Conservation (phyloP, 1,140 invertebrate species). For the Polypedilum pembai region DNA sequence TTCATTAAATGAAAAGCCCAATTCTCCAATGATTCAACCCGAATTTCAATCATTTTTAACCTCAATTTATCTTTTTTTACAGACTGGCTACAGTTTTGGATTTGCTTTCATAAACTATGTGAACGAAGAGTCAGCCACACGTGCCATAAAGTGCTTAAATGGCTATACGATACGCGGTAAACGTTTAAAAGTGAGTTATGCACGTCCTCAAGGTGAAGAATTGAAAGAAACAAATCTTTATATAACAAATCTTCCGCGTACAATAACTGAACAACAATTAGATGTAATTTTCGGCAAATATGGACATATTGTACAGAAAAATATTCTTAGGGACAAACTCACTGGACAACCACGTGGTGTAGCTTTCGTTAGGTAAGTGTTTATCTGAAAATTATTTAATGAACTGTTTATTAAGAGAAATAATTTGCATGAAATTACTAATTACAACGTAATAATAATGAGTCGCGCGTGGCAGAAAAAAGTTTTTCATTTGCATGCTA, state of each 20-base stretch:
- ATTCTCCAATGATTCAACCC: too few species aligned
- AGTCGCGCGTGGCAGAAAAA: too few species aligned
- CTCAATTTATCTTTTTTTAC: conserved; percentile 35
- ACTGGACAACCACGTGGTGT: conserved; percentile 79
- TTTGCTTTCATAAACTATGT: conserved; percentile 94
- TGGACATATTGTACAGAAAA: conserved; percentile 83
- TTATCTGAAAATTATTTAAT: conserved; percentile 24
- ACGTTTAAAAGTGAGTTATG: conserved; percentile 77
- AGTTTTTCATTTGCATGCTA: too few species aligned
- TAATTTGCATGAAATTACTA: conserved; percentile 21
- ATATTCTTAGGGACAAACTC: conserved; percentile 78
- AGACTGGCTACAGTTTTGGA: conserved; percentile 92
- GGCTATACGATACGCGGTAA: conserved; percentile 82
- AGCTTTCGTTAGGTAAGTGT: conserved; percentile 79
- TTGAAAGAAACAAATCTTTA: conserved; percentile 95
- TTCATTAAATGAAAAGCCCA: too few species aligned
- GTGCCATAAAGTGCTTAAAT: conserved; percentile 80
- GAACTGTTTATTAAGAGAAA: conserved; percentile 26
- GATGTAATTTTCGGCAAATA: conserved; percentile 77
- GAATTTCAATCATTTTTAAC: background rate
- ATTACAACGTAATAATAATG: conserved; percentile 30
- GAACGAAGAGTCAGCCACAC: conserved; percentile 72
- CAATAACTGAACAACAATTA: conserved; percentile 71
- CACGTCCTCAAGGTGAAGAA: conserved; percentile 80
- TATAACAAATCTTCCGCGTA: conserved; percentile 83